These are phyloP conservation scores for Ictidomys tridecemlineatus DNA, from an alignment of 2,113 vertebrate species.

Conservation along the genomic window DNA sequence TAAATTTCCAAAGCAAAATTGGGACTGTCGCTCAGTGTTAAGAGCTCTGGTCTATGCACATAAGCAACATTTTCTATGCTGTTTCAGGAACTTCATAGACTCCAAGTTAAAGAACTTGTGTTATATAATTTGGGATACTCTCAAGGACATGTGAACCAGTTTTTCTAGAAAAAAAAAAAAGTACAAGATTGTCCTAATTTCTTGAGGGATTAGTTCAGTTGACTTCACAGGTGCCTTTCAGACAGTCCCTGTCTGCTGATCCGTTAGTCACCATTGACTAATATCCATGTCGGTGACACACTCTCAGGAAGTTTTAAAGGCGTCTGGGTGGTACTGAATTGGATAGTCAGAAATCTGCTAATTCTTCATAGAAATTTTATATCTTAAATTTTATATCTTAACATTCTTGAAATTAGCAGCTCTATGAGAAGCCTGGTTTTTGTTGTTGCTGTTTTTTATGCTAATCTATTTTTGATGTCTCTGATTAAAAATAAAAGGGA, in stretches of 20 bases:
- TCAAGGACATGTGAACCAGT: slow-evolving; percentile 19
- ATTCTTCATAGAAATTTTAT: slow-evolving; percentile 31
- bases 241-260: neutral
- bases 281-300: neutral
- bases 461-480: neutral
- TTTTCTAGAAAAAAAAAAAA: slow-evolving; percentile 63
- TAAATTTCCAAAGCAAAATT: neutral
- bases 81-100: neutral
- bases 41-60: neutral
- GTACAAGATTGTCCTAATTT: slow-evolving; percentile 33
- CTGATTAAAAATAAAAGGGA: slow-evolving; percentile 33
- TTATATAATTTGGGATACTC: neutral
- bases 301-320: slow-evolving; percentile 17
- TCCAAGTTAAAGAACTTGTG: neutral
- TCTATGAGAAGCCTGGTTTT: neutral
- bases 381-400: neutral
- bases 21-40: neutral
- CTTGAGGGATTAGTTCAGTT: neutral
- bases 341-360: slow-evolving; percentile 18
- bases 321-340: neutral
- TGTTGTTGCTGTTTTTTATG: neutral
- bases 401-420: slow-evolving; percentile 38
- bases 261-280: slow-evolving; percentile 54
- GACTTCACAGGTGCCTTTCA: neutral
- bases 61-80: neutral